Evolutionary conservation across 1,140 invertebrate species (phyloP).

Genomic region (Platyscapa corneri): DNA sequence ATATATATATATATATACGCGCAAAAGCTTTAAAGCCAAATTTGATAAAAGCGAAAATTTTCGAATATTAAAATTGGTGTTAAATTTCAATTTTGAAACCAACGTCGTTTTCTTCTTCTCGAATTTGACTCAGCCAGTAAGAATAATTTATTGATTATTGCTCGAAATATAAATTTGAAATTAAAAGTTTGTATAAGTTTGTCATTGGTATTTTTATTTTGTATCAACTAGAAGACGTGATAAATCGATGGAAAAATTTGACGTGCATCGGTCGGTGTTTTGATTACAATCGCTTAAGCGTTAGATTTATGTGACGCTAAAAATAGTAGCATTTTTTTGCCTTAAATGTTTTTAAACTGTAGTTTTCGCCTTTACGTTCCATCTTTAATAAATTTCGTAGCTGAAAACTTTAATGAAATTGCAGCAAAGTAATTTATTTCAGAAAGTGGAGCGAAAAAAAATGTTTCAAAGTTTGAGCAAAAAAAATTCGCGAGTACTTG

Average conservation of each 20-base stretch:
- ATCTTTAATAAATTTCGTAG: neutral
- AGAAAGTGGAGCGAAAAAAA: neutral
- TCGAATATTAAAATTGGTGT: too few relatives aligned
- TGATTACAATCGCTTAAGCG: neutral
- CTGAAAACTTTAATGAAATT: neutral
- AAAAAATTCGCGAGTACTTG: neutral
- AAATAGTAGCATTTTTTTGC: neutral
- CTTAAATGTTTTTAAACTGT: neutral
- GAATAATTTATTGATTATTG: too few relatives aligned
- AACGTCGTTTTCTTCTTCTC: too few relatives aligned
- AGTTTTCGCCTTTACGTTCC: neutral
- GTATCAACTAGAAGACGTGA: too few relatives aligned
- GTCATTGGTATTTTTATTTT: too few relatives aligned
- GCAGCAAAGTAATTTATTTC: neutral
- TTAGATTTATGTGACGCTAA: neutral
- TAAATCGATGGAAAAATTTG: neutral
- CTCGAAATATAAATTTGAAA: too few relatives aligned
- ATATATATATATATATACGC: too few relatives aligned
- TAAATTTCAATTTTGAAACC: too few relatives aligned
- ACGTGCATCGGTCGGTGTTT: neutral
- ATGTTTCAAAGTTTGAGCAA: neutral
- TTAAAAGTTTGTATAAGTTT: too few relatives aligned
- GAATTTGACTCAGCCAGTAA: too few relatives aligned
- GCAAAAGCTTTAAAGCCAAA: too few relatives aligned
- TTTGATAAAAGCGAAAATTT: too few relatives aligned